Conservation (phyloP, 2,113 vertebrate species). For the Lepisosteus osseus region DNA sequence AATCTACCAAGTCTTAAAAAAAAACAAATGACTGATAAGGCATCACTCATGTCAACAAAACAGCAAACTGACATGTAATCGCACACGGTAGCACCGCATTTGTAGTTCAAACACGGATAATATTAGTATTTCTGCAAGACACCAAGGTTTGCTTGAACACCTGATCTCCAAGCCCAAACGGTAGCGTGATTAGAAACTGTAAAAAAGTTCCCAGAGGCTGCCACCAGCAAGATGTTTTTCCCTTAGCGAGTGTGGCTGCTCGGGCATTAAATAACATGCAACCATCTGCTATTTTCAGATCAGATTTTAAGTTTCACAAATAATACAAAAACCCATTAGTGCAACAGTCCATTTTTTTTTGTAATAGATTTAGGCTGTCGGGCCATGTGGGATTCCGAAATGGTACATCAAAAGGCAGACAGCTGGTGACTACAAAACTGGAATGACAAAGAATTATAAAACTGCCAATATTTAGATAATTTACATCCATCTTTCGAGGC, state of each 20-base stretch:
- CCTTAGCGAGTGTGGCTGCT: background rate
- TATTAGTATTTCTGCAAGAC: constrained; percentile 7
- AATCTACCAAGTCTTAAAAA: background rate
- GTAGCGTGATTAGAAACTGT: constrained; percentile 8
- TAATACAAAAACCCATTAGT: constrained; percentile 22
- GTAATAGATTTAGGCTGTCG: constrained; percentile 10
- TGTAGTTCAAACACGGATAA: constrained; percentile 1
- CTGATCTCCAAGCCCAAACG: background rate
- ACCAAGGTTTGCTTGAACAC: background rate
- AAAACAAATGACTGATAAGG: background rate
- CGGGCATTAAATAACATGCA: constrained; percentile 17
- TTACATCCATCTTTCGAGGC: constrained; percentile 4
- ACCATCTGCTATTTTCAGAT: constrained; percentile 17
- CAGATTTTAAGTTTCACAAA: constrained; percentile 29
- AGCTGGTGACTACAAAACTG: constrained; percentile 12
- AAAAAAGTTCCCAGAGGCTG: constrained; percentile 24
- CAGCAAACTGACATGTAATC: background rate
- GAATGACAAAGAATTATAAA: constrained; percentile 7
- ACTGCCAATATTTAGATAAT: background rate
- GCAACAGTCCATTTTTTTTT: background rate
- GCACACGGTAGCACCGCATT: background rate
- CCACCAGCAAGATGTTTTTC: constrained; percentile 19
- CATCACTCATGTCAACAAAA: background rate
- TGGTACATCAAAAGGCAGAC: background rate
- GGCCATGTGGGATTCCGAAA: constrained; percentile 8